Percentiles rank a stretch among this genome's conserved stretches.
These are phyloP conservation scores for Nemopilema nomurai DNA, from an alignment of 30 jellyfish, hydroid and myxozoan genomes.

Conservation along the genomic window DNA sequence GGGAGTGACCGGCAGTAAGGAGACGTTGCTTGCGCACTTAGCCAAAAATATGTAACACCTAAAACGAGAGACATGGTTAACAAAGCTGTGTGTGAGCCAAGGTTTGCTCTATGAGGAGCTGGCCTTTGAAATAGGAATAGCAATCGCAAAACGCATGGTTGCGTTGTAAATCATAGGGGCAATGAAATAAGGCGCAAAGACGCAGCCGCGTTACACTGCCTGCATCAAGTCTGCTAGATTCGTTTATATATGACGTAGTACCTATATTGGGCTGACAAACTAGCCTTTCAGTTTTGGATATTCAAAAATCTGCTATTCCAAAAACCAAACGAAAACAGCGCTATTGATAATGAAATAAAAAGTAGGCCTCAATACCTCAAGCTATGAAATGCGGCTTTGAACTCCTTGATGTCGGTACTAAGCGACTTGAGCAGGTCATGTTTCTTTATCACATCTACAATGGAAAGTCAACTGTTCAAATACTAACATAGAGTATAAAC, in stretches of 20 bases:
- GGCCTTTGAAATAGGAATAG: no score
- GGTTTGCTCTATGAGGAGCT: no score
- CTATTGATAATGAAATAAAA: background rate
- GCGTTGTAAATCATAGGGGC: no score
- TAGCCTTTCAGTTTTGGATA: no score
- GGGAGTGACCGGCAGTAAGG: slow-evolving; percentile 69
- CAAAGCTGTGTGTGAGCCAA: background rate
- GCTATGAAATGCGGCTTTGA: slow-evolving; percentile 54
- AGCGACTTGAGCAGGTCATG: slow-evolving; percentile 41
- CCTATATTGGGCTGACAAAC: no score
- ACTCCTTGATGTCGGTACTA: slow-evolving; percentile 45
- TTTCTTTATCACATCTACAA: slow-evolving; percentile 40
- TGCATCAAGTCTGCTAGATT: no score
- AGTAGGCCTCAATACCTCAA: slow-evolving; percentile 14
- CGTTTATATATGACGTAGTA: no score
- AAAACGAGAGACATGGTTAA: background rate
- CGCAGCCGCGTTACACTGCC: no score
- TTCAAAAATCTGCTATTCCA: background rate
- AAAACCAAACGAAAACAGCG: background rate
- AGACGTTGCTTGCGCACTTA: slow-evolving; percentile 69
- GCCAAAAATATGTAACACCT: slow-evolving; percentile 74
- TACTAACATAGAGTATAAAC: no score
- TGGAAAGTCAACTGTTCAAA: no score
- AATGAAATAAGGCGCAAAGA: no score
- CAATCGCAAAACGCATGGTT: no score